Conservation (phyloP, 2,888 invertebrate genomes). For the Neoaliturus tenellus region DNA sequence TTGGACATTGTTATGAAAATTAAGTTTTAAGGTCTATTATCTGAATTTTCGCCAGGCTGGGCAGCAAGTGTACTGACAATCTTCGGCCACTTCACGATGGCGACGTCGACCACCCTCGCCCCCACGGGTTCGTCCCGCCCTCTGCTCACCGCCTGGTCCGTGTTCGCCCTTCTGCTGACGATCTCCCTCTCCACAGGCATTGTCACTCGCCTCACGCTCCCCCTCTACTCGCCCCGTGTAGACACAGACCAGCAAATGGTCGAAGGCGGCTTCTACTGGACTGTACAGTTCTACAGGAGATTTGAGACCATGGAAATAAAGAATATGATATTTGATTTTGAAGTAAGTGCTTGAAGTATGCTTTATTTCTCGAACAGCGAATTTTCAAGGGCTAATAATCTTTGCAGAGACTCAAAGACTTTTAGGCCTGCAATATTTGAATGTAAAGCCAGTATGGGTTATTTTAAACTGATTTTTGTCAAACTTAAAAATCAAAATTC, state of each 20-base stretch:
- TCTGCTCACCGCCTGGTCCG: conserved; percentile 13
- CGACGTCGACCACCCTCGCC: not conserved
- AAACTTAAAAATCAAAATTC: no score
- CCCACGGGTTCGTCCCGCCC: not conserved
- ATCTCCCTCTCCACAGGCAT: not conserved
- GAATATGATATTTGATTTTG: not conserved
- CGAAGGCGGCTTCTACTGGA: conserved; percentile 17
- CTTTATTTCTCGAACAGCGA: not conserved
- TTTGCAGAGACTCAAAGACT: not conserved
- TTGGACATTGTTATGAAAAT: not conserved
- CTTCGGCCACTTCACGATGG: not conserved
- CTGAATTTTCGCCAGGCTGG: not conserved
- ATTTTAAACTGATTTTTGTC: no score
- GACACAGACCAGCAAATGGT: not conserved
- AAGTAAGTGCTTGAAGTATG: conserved; percentile 9
- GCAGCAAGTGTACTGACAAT: not conserved
- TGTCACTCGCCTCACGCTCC: not conserved
- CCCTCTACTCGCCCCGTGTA: conserved; percentile 6
- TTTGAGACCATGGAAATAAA: not conserved
- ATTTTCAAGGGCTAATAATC: not conserved
- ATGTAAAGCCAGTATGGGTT: no score
- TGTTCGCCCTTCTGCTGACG: conserved; percentile 18
- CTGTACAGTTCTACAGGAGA: not conserved
- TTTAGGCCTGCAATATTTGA: no score
- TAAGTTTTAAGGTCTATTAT: not conserved